Conservation (phyloP, 2,113 vertebrate species). For the Merops nubicus region DNA sequence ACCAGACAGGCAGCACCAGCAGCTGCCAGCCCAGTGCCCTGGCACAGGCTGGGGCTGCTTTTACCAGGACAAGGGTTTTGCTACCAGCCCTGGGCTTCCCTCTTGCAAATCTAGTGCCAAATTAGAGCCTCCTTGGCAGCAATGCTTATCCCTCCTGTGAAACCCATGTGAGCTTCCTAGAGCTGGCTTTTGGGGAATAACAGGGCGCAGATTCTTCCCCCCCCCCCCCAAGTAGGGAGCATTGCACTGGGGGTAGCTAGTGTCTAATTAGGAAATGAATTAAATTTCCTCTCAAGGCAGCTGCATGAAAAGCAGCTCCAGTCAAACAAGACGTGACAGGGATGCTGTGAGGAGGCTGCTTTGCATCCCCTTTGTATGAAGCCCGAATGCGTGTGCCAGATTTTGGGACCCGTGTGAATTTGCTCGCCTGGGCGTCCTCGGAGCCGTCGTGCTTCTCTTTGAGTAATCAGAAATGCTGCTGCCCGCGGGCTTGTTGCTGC, state of each 20-base stretch:
- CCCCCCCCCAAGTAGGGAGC: not conserved
- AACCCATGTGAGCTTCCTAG: not conserved
- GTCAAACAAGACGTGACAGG: constrained; percentile 53
- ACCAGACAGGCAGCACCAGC: rapidly evolving
- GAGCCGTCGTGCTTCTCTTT: not conserved
- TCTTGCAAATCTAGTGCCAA: not conserved
- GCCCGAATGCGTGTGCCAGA: not conserved
- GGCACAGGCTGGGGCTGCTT: not conserved
- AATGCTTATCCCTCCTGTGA: not conserved
- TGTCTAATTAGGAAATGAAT: constrained; percentile 52
- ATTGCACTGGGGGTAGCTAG: not conserved
- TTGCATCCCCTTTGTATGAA: constrained; percentile 64
- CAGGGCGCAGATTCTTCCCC: not conserved
- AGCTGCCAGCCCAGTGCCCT: not conserved
- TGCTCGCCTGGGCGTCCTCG: not conserved
- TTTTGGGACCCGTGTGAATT: constrained; percentile 50
- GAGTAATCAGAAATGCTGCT: not conserved
- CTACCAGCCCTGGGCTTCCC: not conserved
- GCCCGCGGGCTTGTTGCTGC: not conserved
- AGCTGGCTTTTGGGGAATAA: not conserved
- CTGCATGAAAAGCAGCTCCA: constrained; percentile 68
- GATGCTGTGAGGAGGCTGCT: constrained; percentile 62
- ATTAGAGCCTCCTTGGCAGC: not conserved
- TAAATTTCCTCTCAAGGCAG: constrained; percentile 50
- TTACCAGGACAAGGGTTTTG: not conserved